Percentiles rank a stretch among this genome's conserved stretches.
Conservation (phyloP, 2,888 invertebrate species). For the Dorcus hopei region DNA sequence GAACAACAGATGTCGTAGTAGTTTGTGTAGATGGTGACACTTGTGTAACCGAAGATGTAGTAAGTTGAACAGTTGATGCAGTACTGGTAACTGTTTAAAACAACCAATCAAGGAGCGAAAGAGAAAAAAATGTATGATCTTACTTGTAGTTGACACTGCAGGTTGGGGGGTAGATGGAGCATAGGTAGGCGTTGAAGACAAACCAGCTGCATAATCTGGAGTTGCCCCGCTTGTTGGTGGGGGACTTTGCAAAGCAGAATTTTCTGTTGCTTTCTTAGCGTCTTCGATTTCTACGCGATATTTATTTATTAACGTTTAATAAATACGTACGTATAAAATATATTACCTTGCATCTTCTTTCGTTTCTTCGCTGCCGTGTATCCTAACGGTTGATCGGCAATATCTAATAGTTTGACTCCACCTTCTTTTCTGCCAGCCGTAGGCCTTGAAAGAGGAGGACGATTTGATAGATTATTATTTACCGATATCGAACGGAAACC, state of each 20-base stretch:
- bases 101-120: too few relatives aligned
- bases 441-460: slow-evolving; percentile 59
- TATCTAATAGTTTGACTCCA: slow-evolving; percentile 91
- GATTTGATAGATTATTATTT: slow-evolving; percentile 50
- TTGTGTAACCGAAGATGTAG: slow-evolving; percentile 14
- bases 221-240: slow-evolving; percentile 50
- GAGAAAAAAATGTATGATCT: background rate
- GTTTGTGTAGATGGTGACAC: slow-evolving; percentile 11
- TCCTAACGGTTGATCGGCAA: slow-evolving; percentile 87
- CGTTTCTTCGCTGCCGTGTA: slow-evolving; percentile 84
- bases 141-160: slow-evolving; percentile 37
- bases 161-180: slow-evolving; percentile 47
- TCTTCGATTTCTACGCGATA: slow-evolving; percentile 59
- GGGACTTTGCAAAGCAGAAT: slow-evolving; percentile 39
- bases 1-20: slow-evolving; percentile 10
- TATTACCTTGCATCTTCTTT: slow-evolving; percentile 71
- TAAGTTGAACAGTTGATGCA: slow-evolving; percentile 22
- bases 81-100: slow-evolving; percentile 13
- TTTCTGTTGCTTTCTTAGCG: slow-evolving; percentile 57
- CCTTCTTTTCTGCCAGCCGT: slow-evolving; percentile 77
- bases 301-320: background rate
- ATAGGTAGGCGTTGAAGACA: slow-evolving; percentile 58
- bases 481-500: slow-evolving; percentile 60
- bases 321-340: background rate
- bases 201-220: slow-evolving; percentile 81